Percentiles rank a stretch among this genome's conserved stretches.
These are phyloP conservation scores for Trichosurus vulpecula DNA, from an alignment of 2,797 vertebrate genomes.

Conservation along the genomic window DNA sequence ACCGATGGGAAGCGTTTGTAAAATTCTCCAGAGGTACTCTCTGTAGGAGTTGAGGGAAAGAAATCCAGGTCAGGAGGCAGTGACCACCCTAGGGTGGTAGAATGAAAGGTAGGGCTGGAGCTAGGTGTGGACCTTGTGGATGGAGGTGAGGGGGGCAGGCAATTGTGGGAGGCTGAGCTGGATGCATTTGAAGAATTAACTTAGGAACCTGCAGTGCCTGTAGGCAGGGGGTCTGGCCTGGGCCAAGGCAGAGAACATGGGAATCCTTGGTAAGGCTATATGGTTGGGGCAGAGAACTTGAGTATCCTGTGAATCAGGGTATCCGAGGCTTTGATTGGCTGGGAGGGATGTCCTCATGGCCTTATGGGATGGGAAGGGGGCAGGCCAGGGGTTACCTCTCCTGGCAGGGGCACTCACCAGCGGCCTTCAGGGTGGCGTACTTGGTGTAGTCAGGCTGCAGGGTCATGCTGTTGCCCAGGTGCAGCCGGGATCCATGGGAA, in stretches of 20 bases:
- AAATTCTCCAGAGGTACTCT: constrained; percentile 88
- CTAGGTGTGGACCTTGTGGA: background rate
- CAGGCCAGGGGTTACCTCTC: too few relatives aligned
- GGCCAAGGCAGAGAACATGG: too few relatives aligned
- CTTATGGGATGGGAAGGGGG: background rate
- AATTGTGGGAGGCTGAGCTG: background rate
- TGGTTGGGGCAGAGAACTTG: background rate
- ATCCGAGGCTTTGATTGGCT: accelerated
- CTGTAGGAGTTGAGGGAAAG: constrained; percentile 78
- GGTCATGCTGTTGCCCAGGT: constrained; percentile 74
- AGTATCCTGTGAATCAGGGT: too few relatives aligned
- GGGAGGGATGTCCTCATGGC: background rate
- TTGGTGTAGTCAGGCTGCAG: constrained; percentile 88
- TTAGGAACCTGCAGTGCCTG: too few relatives aligned
- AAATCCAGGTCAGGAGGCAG: background rate
- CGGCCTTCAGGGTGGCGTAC: constrained; percentile 90
- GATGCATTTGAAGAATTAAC: background rate
- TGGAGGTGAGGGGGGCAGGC: too few relatives aligned
- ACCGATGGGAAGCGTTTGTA: constrained; percentile 90
- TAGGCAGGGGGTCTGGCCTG: too few relatives aligned
- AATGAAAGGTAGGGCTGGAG: background rate
- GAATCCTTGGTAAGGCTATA: too few relatives aligned
- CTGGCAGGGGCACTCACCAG: constrained; percentile 88
- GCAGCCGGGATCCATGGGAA: constrained; percentile 87
- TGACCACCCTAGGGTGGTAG: background rate